These are phyloP conservation scores for Datnioides undecimradiatus DNA, from an alignment of 2,113 vertebrate species.

Conservation along the genomic window DNA sequence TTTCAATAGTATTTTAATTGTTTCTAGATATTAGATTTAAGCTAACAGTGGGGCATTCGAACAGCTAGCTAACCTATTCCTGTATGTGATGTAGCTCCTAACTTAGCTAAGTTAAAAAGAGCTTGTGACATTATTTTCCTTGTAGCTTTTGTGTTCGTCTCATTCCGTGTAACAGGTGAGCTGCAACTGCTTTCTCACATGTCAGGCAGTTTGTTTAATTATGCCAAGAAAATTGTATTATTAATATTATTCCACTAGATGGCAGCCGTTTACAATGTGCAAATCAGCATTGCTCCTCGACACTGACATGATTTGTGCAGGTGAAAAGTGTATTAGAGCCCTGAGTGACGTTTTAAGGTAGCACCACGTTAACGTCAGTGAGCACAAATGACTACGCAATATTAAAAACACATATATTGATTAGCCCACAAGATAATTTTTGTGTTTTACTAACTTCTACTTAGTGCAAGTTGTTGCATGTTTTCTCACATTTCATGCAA, in stretches of 20 bases:
- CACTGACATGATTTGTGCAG: too few relatives aligned
- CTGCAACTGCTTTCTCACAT: too few relatives aligned
- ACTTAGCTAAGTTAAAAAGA: too few relatives aligned
- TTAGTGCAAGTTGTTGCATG: background rate
- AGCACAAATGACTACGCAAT: too few relatives aligned
- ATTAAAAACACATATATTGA: background rate
- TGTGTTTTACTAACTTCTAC: background rate
- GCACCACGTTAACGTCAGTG: background rate
- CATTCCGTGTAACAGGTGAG: background rate
- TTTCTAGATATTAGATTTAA: background rate
- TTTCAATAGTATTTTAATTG: too few relatives aligned
- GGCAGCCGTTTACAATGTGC: conserved; percentile 32
- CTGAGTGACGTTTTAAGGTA: background rate
- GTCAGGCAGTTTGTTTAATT: background rate
- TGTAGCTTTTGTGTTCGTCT: background rate
- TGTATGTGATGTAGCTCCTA: background rate
- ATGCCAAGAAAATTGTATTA: too few relatives aligned
- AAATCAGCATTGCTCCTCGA: background rate
- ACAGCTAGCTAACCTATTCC: background rate
- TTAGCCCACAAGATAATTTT: background rate
- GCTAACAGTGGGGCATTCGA: too few relatives aligned
- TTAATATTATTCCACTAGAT: conserved; percentile 56
- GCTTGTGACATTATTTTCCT: too few relatives aligned
- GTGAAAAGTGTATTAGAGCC: too few relatives aligned
- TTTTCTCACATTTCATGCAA: background rate